Conservation (phyloP, 2,888 invertebrate genomes). For the Catocala sponsa region DNA sequence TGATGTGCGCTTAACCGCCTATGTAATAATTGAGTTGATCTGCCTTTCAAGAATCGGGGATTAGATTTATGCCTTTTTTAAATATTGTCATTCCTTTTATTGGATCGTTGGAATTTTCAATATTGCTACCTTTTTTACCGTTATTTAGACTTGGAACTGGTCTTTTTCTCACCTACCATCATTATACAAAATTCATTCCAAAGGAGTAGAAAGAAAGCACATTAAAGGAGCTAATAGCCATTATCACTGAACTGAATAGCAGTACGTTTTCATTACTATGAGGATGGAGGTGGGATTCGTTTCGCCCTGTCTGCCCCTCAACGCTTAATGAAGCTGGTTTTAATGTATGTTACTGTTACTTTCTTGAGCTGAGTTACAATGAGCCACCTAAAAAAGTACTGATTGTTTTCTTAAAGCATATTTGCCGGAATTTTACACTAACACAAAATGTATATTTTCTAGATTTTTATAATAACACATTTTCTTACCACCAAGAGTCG, state of each 20-base stretch:
- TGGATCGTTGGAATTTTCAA: too few species aligned
- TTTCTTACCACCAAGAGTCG: too few species aligned
- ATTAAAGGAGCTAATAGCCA: conserved; percentile 60
- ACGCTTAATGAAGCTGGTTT: conserved; percentile 73
- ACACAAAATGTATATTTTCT: too few species aligned
- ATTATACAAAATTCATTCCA: conserved; percentile 37
- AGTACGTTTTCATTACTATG: conserved; percentile 63
- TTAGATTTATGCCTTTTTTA: too few species aligned
- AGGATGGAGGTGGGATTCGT: conserved; percentile 59
- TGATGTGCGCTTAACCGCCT: too few species aligned
- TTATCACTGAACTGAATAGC: conserved; percentile 56
- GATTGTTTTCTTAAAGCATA: neutral
- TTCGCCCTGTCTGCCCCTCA: conserved; percentile 70
- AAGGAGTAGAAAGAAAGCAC: conserved; percentile 47
- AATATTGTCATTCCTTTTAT: too few species aligned
- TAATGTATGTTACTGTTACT: conserved; percentile 63
- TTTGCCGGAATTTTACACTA: too few species aligned
- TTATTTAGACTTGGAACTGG: too few species aligned
- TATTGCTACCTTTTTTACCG: too few species aligned
- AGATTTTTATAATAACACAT: too few species aligned
- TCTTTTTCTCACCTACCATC: conserved; percentile 19
- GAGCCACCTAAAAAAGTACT: neutral
- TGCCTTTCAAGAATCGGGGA: too few species aligned
- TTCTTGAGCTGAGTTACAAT: conserved; percentile 8
- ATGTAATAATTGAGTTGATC: too few species aligned